phyloP scores from a whole-genome alignment of 2,888 invertebrate species.

The Candidula unifasciata region DNA sequence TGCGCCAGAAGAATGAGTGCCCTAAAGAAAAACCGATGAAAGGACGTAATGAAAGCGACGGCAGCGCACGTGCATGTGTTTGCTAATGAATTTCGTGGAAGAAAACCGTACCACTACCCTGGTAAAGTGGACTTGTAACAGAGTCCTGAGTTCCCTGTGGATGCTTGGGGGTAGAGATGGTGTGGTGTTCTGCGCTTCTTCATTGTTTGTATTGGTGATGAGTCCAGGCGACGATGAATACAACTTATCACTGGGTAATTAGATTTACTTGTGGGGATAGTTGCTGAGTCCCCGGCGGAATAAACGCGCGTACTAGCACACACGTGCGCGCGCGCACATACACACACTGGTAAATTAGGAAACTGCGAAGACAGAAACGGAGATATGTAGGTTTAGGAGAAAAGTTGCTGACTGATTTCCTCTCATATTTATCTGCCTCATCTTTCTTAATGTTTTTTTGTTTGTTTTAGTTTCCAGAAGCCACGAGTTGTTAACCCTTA shows the following conservation, averaged over 20 bases:
- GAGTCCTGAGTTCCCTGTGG: not conserved
- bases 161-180: not conserved
- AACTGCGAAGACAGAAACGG: no score
- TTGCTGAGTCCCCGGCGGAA: no score
- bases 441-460: no score
- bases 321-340: no score
- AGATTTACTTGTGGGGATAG: not conserved
- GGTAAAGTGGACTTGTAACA: not conserved
- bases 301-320: not conserved
- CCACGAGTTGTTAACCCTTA: no score
- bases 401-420: no score
- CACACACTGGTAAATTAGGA: no score
- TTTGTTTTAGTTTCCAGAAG: no score
- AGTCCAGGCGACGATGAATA: not conserved
- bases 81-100: constrained; percentile 5
- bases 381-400: no score
- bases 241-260: constrained; percentile 33
- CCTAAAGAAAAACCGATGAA: not conserved
- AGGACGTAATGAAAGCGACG: constrained; percentile 18
- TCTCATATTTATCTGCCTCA: no score
- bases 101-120: not conserved
- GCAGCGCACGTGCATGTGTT: constrained; percentile 2
- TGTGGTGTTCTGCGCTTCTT: not conserved
- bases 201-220: constrained; percentile 17
- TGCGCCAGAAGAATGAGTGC: not conserved